Evolutionary conservation across 1,140 invertebrate species (phyloP), one percentile per base, ranked within the genome.

Genomic region (Tenebrio molitor): DNA sequence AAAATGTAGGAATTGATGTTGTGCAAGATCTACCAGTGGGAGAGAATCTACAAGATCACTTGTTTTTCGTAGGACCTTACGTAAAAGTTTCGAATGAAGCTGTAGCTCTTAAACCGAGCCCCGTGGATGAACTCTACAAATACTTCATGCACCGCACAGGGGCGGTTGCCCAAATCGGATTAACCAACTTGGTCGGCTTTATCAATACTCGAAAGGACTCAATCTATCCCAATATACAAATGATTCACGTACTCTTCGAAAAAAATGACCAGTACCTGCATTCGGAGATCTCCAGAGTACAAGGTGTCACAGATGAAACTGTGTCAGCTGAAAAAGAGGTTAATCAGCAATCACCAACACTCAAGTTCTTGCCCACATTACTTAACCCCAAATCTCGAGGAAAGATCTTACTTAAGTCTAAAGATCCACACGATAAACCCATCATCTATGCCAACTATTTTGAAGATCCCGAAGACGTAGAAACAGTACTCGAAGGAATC

Each of bases 381-480:
- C 86, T 93, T 5, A 86, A 91, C 78, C 93, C 95, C 0, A 88
- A 90, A 80, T 90, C 88, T 14, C 81, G 81, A 16, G 91, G 91
- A 14, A 81, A 82, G 64, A 58, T 92, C 8, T 81, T 85, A 71
- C 79, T 92, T n/a, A 85, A 81, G 58, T 83, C 82, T 65, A 82
- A 69, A 17, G 84, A 92, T 83, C 91, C 91, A 0, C 85, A 84
- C 25, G 86, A 86, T 63, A 84, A 87, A 76, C 92, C 92, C 0
- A 80, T 88, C n/a, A 92, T 96, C 25, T 85, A 90, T 75, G 87
- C 93, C 0, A 91, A 91, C 41, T 92, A 92, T 58, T 87, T 92
- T 6, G 46, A 78, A 0, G 78, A 84, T 0, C 89, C 91, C 50
- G 73, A 88, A 1, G 79, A 85, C 2, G 71, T 80, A 0, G 68